Percentiles rank a stretch among this genome's conserved stretches.
phyloP scores from a whole-genome alignment of 1,140 invertebrate genomes.

The Paralvinella palmiformis region DNA sequence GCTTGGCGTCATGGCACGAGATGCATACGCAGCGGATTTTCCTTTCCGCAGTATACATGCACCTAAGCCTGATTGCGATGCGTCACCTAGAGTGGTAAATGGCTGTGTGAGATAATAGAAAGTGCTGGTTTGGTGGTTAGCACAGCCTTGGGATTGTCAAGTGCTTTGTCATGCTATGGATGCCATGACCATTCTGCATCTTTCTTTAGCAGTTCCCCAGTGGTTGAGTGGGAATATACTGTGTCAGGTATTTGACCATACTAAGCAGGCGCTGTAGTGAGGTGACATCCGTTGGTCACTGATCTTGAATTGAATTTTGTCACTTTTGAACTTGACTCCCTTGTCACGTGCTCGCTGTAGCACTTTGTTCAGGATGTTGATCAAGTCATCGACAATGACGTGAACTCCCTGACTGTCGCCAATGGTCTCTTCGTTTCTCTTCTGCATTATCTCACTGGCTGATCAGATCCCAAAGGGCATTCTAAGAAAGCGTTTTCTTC shows the following conservation, averaged over 20 bases:
- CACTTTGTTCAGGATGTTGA: too few relatives aligned
- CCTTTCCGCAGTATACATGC: slow-evolving; percentile 38
- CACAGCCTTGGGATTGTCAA: slow-evolving; percentile 25
- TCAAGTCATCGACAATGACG: slow-evolving; percentile 11
- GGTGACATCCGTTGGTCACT: slow-evolving; percentile 19
- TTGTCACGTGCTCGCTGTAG: slow-evolving; percentile 32
- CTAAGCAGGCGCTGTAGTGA: slow-evolving; percentile 26
- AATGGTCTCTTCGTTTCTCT: not conserved
- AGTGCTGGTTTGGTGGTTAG: slow-evolving; percentile 24
- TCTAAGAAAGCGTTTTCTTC: slow-evolving; percentile 2
- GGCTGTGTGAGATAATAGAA: slow-evolving; percentile 26
- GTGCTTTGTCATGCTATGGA: slow-evolving; percentile 11
- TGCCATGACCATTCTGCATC: slow-evolving; percentile 6
- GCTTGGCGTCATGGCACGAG: slow-evolving; percentile 40
- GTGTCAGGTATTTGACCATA: slow-evolving; percentile 25
- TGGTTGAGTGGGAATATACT: slow-evolving; percentile 20
- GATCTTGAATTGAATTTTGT: slow-evolving; percentile 27
- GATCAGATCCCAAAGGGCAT: slow-evolving; percentile 11
- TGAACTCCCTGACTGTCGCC: slow-evolving; percentile 3
- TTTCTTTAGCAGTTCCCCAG: slow-evolving; percentile 1
- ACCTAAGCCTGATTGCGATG: not conserved
- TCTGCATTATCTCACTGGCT: slow-evolving; percentile 12
- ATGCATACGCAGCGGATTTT: slow-evolving; percentile 49
- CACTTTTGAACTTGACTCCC: slow-evolving; percentile 42
- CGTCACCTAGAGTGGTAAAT: slow-evolving; percentile 36